Evolutionary conservation across 2,888 invertebrate species (phyloP), one percentile per base, ranked within the genome.

Genomic region (Iselma pallidipennis): DNA sequence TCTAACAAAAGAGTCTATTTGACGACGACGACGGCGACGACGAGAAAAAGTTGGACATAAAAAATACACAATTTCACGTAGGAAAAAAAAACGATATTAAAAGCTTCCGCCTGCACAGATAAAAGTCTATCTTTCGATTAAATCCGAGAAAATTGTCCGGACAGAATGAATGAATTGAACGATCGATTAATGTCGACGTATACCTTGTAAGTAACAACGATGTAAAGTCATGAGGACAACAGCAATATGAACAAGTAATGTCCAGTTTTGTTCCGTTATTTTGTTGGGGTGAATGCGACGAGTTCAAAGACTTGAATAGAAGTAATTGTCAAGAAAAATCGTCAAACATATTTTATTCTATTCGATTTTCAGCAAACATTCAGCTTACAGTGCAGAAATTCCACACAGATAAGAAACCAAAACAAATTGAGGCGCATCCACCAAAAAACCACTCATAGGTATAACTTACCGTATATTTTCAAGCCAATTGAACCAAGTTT

Each of bases 401-500:
- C 50, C 2, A 26, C n/a, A 10, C 4, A 26, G n/a, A 16, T 49
- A 5, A 23, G 16, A 49, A 12, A 49, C 49, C 16, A 10, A 16
- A 14, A 21, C 23, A 49, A 49, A 31, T 37, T 6, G 14, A 37
- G 23, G 49, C 49, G n/a, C n/a, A 31, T 33, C 37, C 50, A 21
- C 16, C 26, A 6, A 50, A n/a, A 23, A 14, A 19, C 28, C 19
- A n/a, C n/a, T n/a, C 21, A 48, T 42, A 10, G 9, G 28, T 9
- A 33, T 29, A 21, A 66, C 65, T 76, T 76, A 87, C 88, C 87
- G 85, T 70, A 96, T 96, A 76, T 94, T 94, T 76, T 93, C 93
- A 88, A 99, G 91, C 98, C 98, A 99, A 76, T 91, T 88, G 81
- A 89, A 91, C 99, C 99, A 99, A 29, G 89, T 94, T 83, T 94